Evolutionary conservation across 1,140 invertebrate species (phyloP).

Genomic region (Sitobion miscanthi): DNA sequence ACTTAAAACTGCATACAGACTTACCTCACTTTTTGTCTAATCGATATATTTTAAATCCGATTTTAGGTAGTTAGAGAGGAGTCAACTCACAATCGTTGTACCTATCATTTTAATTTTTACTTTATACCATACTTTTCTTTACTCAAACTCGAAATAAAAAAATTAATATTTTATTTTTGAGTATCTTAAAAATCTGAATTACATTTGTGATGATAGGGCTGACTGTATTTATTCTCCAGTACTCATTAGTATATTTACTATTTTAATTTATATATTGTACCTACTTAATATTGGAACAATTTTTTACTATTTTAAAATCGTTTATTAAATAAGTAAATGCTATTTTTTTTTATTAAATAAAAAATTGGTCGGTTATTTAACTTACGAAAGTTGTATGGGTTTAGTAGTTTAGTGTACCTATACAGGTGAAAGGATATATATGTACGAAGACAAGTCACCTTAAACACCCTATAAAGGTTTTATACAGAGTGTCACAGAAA

Average conservation of each 20-base stretch:
- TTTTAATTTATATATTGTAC: neutral
- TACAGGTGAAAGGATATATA: too few species aligned
- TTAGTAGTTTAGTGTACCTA: too few species aligned
- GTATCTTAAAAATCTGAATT: neutral
- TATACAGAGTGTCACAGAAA: neutral
- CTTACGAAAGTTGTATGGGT: too few species aligned
- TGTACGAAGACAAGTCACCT: neutral
- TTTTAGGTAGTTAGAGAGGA: too few species aligned
- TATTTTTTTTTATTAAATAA: neutral
- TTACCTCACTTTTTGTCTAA: too few species aligned
- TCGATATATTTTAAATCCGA: too few species aligned
- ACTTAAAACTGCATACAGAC: too few species aligned
- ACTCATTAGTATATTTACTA: neutral
- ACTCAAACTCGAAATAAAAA: neutral
- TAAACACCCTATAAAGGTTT: neutral
- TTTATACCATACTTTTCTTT: neutral
- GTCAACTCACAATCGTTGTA: too few species aligned
- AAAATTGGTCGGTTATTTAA: neutral
- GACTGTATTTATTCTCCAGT: neutral
- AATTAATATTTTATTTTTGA: neutral
- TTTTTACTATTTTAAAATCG: neutral
- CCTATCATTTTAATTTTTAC: too few species aligned
- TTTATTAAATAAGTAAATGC: neutral
- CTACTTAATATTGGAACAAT: neutral
- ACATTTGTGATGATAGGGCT: neutral